These are phyloP conservation scores for Beroe ovata DNA, from an alignment of 37 sponge, comb jelly and placozoan species.

Conservation along the genomic window DNA sequence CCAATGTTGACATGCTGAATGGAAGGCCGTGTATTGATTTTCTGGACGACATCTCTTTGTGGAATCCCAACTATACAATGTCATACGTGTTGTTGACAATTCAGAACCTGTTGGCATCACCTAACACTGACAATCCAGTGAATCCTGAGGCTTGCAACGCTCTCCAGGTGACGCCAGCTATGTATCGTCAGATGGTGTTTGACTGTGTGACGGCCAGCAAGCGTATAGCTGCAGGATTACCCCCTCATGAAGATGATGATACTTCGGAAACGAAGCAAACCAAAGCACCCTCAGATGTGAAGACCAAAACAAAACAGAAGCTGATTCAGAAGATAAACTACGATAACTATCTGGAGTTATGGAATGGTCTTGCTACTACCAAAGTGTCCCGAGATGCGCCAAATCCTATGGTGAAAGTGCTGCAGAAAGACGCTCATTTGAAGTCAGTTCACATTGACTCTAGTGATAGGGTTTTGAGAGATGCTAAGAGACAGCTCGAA, in stretches of 20 bases:
- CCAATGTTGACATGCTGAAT: slow-evolving; percentile 66
- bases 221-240: slow-evolving; percentile 62
- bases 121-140: slow-evolving; percentile 18
- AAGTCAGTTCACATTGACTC: slow-evolving; percentile 57
- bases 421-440: slow-evolving; percentile 42
- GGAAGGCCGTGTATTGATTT: slow-evolving; percentile 67
- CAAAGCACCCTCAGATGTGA: background rate
- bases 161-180: slow-evolving; percentile 25
- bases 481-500: slow-evolving; percentile 56
- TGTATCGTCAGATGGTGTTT: slow-evolving; percentile 63
- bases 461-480: slow-evolving; percentile 38
- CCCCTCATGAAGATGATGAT: slow-evolving; percentile 60
- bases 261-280: slow-evolving; percentile 1
- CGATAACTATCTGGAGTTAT: slow-evolving; percentile 32
- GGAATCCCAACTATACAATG: slow-evolving; percentile 51
- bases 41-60: slow-evolving; percentile 44
- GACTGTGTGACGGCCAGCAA: slow-evolving; percentile 69
- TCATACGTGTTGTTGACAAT: slow-evolving; percentile 59
- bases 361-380: slow-evolving; percentile 59
- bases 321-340: slow-evolving; percentile 20
- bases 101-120: slow-evolving; percentile 40
- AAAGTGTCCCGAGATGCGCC: slow-evolving; percentile 42
- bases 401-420: slow-evolving; percentile 27
- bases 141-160: slow-evolving; percentile 60
- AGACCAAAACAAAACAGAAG: background rate